Evolutionary conservation across 2,113 vertebrate species (phyloP), one percentile per base, ranked within the genome.

Genomic region (Ceuthmochares aereus): DNA sequence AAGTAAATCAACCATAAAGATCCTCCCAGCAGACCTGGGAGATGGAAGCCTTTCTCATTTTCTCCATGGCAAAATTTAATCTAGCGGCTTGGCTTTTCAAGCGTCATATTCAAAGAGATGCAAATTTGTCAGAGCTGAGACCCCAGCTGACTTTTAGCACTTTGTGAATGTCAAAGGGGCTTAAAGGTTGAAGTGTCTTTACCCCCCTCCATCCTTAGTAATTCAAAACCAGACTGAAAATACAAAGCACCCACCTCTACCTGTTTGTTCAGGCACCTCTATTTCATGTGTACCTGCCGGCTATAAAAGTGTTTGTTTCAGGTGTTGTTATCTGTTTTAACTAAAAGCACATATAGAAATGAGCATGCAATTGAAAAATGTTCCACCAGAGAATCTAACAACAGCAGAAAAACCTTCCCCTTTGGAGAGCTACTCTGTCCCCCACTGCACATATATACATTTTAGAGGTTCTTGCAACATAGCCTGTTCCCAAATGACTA

Each of bases 11-110:
- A 98, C 97, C 98, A 98, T 98, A 98, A 98, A 98, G 98, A 98
- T 98, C 98, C 98, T 98, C 98, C 98, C 98, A 98, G 98, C 96
- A 98, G 98, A 98, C 98, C 98, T 93, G 89, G 85, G 98, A 98
- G 98, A 98, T 98, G 98, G 98, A 97, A 98, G 96, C 87, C 96
- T 97, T 98, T 98, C 98, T 98, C 98, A 98, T 98, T 98, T 98
- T 98, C 98, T 98, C 98, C 98, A 98, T 98, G 98, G 98, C 98
- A 98, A 98, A 98, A 98, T 98, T 98, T 98, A 98, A 98, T 98
- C 98, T 98, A 98, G 97, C 75, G 83, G 97, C 97, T 98, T 97
- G 98, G 97, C 98, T 98, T 98, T 98, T 98, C 98, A 98, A 98
- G 98, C 98, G 56, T 98, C 98, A 97, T 98, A 98, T 98, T 98